A percentile compares a stretch with the other conserved stretches of the same genome.
Evolutionary conservation across 1,140 invertebrate genomes (phyloP).

Genomic region (Nephila pilipes): DNA sequence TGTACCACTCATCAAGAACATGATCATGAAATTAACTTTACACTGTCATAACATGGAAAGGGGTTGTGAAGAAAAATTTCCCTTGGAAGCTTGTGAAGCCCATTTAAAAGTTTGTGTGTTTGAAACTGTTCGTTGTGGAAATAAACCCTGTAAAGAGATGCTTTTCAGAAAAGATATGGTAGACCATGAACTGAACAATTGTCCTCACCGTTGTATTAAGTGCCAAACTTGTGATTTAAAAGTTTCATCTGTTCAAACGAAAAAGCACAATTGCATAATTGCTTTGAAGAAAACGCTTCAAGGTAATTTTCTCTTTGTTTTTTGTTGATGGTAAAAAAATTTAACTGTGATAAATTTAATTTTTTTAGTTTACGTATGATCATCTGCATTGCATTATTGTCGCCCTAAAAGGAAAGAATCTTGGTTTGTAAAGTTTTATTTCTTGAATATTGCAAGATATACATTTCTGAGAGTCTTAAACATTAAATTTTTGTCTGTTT

Average conservation of each 20-base stretch:
- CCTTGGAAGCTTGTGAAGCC: constrained; percentile 42
- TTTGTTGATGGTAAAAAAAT: no score
- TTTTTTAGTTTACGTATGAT: no score
- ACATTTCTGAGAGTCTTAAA: no score
- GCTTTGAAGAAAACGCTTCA: constrained; percentile 38
- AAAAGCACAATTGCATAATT: constrained; percentile 59
- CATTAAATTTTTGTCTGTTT: no score
- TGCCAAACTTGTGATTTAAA: constrained; percentile 26
- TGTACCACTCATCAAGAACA: constrained; percentile 61
- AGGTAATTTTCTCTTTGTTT: constrained; percentile 26
- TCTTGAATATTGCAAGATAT: no score
- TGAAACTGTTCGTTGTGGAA: constrained; percentile 59
- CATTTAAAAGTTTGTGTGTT: constrained; percentile 52
- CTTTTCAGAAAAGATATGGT: constrained; percentile 39
- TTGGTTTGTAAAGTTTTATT: no score
- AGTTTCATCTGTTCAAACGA: neutral
- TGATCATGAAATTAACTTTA: constrained; percentile 66
- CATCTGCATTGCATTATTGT: no score
- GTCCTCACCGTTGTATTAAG: constrained; percentile 15
- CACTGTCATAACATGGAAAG: constrained; percentile 37
- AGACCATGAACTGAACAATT: constrained; percentile 37
- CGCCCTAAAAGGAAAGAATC: no score
- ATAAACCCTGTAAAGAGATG: constrained; percentile 42
- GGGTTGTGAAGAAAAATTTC: constrained; percentile 59
- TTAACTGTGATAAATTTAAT: no score